Evolutionary conservation across 92 coral and sea anemone genomes (phyloP), one percentile per base, ranked within the genome.

Genomic region (Chrysogorgia sp.): DNA sequence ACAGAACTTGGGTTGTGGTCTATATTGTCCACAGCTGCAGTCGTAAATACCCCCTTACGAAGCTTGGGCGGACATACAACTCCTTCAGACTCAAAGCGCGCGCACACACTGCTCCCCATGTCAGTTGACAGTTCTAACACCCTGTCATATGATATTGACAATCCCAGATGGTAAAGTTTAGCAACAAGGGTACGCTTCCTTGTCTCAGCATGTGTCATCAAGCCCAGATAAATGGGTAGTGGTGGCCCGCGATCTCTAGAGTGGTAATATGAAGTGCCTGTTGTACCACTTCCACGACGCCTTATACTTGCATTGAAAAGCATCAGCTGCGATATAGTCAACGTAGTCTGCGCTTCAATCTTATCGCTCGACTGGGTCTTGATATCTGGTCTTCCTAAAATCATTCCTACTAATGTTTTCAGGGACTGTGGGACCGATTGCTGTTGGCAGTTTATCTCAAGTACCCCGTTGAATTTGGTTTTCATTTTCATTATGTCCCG

Each of bases 1-100:
- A 86, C 82, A 0, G 90, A 90, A 37, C 82, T 85, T 14, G 90
- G 96, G 58, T 88, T 90, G 58, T 85, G 96, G 71, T 90, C 90
- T 12, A 87, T 87, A 67, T 90, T 87, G 32, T 85, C 96, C 0
- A 87, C 83, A 10, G 91, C 91, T 0, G 90, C 81, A 13, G 88
- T 77, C 4, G 91, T 90, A n/a, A 87, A 90, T 20, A 90, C 22
- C 1, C 47, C 40, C 25, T 34, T 19, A 10, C 82, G 82, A 22
- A 87, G 80, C 47, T 79, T 81, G 3, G 79, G 45, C 6, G 89
- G 96, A 55, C 96, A 90, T 19, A 84, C 90, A 21, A 61, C 91
- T 22, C 59, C 68, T 23, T 86, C 94, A 1, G 78, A 82, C 35
- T 28, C 28, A 59, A 81, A 90, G 29, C 58, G 89, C 20, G 70